Conservation (phyloP, 1,140 invertebrate genomes). For the Pararge aegeria region DNA sequence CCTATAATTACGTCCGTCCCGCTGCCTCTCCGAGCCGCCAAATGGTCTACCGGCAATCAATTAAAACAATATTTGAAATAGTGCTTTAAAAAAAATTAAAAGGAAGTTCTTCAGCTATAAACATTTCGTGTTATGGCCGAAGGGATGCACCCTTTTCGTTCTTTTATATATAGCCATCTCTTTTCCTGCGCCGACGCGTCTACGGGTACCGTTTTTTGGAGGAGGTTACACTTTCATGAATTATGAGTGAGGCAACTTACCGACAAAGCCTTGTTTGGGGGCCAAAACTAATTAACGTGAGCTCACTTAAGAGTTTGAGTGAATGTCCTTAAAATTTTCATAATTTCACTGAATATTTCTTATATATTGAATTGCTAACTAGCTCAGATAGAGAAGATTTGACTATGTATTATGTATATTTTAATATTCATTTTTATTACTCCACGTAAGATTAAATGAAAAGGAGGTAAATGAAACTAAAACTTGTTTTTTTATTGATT, state of each 20-base stretch:
- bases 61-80: constrained; percentile 77
- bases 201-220: constrained; percentile 50
- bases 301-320: constrained; percentile 57
- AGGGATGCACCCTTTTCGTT: constrained; percentile 28
- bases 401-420: too few species aligned
- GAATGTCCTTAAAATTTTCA: constrained; percentile 22
- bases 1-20: constrained; percentile 55
- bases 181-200: constrained; percentile 63
- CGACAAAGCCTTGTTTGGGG: constrained; percentile 72
- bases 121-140: constrained; percentile 58
- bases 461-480: too few species aligned
- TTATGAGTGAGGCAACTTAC: constrained; percentile 62
- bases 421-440: too few species aligned
- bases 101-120: constrained; percentile 65
- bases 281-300: constrained; percentile 71
- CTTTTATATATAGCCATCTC: constrained; percentile 37
- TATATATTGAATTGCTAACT: constrained; percentile 25
- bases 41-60: constrained; percentile 71
- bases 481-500: too few species aligned
- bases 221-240: constrained; percentile 59
- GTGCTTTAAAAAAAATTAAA: constrained; percentile 66
- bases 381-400: too few species aligned
- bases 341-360: not conserved
- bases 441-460: too few species aligned
- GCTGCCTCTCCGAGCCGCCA: constrained; percentile 46